Conservation (phyloP, 2,888 invertebrate species). For the Alviniconcha strummeri region DNA sequence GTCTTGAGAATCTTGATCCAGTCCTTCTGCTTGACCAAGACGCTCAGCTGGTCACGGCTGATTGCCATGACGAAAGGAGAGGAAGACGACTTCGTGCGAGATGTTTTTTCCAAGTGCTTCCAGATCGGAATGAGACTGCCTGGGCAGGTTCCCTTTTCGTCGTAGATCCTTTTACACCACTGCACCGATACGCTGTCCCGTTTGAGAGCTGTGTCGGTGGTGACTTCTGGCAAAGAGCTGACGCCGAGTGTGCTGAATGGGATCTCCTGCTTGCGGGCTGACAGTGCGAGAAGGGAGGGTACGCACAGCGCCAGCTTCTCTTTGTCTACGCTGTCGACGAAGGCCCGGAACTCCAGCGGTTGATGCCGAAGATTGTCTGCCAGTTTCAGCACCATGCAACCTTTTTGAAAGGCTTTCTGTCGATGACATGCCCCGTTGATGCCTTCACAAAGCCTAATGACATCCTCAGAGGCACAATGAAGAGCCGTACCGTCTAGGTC, state of each 20-base stretch:
- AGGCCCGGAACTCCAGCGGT: conserved; percentile 41
- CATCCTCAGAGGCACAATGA: conserved; percentile 43
- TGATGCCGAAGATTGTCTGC: conserved; percentile 43
- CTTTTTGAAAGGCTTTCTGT: conserved; percentile 45
- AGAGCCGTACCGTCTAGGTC: conserved; percentile 19
- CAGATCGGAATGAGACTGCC: not conserved
- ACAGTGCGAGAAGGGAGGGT: conserved; percentile 43
- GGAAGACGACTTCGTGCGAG: not conserved
- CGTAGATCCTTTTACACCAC: conserved; percentile 49
- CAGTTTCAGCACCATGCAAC: conserved; percentile 41
- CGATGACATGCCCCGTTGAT: conserved; percentile 44
- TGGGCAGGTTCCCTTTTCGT: conserved; percentile 10
- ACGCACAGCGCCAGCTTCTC: conserved; percentile 42
- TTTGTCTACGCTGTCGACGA: conserved; percentile 45
- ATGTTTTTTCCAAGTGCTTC: not conserved
- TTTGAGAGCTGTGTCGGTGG: conserved; percentile 33
- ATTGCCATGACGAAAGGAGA: not conserved
- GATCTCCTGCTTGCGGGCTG: conserved; percentile 41
- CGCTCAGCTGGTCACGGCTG: conserved; percentile 6
- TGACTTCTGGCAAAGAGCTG: conserved; percentile 42
- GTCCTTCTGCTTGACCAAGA: not conserved
- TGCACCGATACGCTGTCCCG: conserved; percentile 36
- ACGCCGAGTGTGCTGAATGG: conserved; percentile 46
- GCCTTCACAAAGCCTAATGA: conserved; percentile 45
- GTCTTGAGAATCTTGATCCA: conserved; percentile 26